Evolutionary conservation across 2,113 vertebrate species (phyloP), one percentile per base, ranked within the genome.

Genomic region (Capra hircus): DNA sequence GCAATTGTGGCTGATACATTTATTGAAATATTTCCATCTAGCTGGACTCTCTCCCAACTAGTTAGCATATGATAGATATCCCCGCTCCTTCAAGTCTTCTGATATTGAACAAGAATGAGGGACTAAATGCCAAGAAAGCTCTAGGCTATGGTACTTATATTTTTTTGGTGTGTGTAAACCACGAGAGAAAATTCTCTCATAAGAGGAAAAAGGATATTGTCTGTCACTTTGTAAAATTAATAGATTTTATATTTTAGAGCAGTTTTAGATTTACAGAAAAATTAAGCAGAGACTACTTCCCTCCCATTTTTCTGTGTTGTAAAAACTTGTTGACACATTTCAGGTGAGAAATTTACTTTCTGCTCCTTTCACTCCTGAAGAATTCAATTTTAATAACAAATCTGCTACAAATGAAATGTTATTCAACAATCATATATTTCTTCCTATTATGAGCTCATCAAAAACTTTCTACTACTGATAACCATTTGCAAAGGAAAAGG

Each of bases 331-430:
- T 23, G 27, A 86, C 10, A 16, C 84, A 91, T 87, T 94, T 92
- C 62, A 91, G 57, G 30, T 74, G 33, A 48, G 28, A 82, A 95
- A n/a, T 67, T 88, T 82, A 81, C 55, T 97, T 71, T 94, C 71
- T 92, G 36, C 27, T 77, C 33, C 48, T 90, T 95, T 96, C 78
- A 83, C 33, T 95, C 10, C 19, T 60, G 64, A 96, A 57, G 13
- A 95, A 90, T 77, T 59, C 30, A 10, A 91, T 89, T 95, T 96
- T 94, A 90, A n/a, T 94, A 92, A 87, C 36, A 88, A 59, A 78
- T 62, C 50, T 92, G 33, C 23, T 89, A 30, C 67, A 77, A 82
- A 88, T 86, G 13, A 92, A 84, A 93, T 87, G 52, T 19, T n/a
- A 74, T 59, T 17, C 40, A 23, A 10, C 93, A 74, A 96, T 95